Evolutionary conservation across 37 sponge, comb jelly and placozoan genomes (phyloP).

Genomic region (Chondrosia reniformis): DNA sequence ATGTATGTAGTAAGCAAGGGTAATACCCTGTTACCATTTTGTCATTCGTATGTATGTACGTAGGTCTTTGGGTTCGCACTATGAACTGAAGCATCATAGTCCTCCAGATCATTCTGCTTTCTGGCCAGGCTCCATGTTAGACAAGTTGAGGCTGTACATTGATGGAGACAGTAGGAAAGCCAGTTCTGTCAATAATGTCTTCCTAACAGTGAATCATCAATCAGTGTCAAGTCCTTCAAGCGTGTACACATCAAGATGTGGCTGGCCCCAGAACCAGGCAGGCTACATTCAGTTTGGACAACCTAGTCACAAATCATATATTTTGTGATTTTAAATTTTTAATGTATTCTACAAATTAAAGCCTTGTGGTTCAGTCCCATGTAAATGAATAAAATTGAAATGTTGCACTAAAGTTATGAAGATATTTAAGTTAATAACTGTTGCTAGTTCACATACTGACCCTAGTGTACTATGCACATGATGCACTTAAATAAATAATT

Average conservation of each 20-base stretch:
- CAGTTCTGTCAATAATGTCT: constrained; percentile 45
- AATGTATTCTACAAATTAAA: too few relatives aligned
- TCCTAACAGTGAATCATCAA: constrained; percentile 34
- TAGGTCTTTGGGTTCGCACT: constrained; percentile 19
- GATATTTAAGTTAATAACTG: too few relatives aligned
- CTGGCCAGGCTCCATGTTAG: constrained; percentile 63
- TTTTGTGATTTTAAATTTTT: too few relatives aligned
- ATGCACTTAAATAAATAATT: too few relatives aligned
- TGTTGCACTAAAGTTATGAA: too few relatives aligned
- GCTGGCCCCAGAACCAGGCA: constrained; percentile 53
- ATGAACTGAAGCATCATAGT: constrained; percentile 48
- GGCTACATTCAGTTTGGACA: constrained; percentile 74
- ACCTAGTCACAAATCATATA: too few relatives aligned
- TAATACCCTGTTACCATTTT: not conserved
- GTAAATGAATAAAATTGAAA: too few relatives aligned
- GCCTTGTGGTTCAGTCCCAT: too few relatives aligned
- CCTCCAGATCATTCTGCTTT: constrained; percentile 51
- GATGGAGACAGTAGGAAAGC: constrained; percentile 25
- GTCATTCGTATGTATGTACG: constrained; percentile 9
- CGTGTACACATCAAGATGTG: not conserved
- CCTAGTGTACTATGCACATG: too few relatives aligned
- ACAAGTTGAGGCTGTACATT: constrained; percentile 56
- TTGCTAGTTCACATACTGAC: too few relatives aligned
- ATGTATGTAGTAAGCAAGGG: not conserved
- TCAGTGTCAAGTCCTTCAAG: not conserved